A percentile compares a stretch with the other conserved stretches of the same genome.
phyloP scores from a whole-genome alignment of 1,140 invertebrate genomes.

The Nymphalis io region DNA sequence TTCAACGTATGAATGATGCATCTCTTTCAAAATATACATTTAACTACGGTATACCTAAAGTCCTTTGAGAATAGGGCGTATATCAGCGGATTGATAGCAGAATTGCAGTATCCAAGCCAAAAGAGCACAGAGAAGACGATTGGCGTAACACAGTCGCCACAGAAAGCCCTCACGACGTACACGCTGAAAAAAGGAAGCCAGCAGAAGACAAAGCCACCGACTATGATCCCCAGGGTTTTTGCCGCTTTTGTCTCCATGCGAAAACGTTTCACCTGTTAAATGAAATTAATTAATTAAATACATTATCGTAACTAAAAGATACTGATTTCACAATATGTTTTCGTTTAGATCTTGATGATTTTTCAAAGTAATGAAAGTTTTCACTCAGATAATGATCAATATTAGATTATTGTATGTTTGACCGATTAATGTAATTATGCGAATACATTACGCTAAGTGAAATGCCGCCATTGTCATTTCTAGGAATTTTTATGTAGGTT shows the following conservation, averaged over 20 bases:
- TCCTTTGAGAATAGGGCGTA: constrained; percentile 96
- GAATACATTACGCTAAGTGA: too few relatives aligned
- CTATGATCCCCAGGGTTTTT: constrained; percentile 96
- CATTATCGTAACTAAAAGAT: too few relatives aligned
- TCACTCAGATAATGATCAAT: too few relatives aligned
- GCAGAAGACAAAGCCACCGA: constrained; percentile 95
- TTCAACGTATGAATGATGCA: too few relatives aligned
- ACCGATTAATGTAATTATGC: too few relatives aligned
- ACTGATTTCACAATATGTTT: too few relatives aligned
- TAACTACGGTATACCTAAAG: constrained; percentile 86
- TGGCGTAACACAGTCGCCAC: constrained; percentile 88
- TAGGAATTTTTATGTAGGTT: too few relatives aligned
- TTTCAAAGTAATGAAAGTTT: too few relatives aligned
- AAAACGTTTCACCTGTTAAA: constrained; percentile 87
- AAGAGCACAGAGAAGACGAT: constrained; percentile 95
- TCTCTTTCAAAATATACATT: not conserved
- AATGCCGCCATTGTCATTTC: too few relatives aligned
- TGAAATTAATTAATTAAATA: too few relatives aligned
- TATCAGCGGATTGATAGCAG: constrained; percentile 95
- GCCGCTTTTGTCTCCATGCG: constrained; percentile 96
- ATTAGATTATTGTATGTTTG: too few relatives aligned
- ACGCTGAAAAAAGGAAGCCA: constrained; percentile 98
- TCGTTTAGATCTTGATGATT: too few relatives aligned
- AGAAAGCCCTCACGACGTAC: constrained; percentile 93
- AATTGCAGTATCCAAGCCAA: constrained; percentile 98